Evolutionary conservation across 2,797 vertebrate genomes (phyloP).

Genomic region (Gastrophryne carolinensis): DNA sequence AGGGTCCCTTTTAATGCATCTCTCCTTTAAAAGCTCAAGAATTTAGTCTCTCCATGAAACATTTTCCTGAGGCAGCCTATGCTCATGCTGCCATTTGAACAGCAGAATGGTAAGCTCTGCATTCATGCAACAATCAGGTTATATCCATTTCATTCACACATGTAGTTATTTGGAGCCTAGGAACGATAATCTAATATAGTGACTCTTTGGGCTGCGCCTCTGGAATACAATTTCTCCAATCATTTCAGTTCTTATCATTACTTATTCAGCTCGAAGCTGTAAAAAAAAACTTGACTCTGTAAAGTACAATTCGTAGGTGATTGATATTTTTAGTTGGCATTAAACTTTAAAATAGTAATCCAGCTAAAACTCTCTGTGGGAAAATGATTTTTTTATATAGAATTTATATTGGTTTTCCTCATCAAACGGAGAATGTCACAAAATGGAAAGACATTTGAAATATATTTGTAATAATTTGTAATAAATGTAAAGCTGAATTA

Average conservation of each 20-base stretch:
- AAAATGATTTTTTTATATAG: conserved; percentile 14
- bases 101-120: conserved; percentile 2
- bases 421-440: background rate
- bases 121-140: conserved; percentile 6
- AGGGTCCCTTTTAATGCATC: too few species aligned
- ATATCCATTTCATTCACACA: background rate
- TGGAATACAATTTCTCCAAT: conserved; percentile 42
- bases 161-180: conserved; percentile 8
- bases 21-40: too few species aligned
- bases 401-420: conserved; percentile 19
- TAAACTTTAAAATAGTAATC: conserved; percentile 33
- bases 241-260: conserved; percentile 19
- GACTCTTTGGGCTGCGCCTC: conserved; percentile 27
- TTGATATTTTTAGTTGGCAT: conserved; percentile 16
- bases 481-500: background rate
- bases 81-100: background rate
- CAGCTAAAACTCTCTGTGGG: conserved; percentile 8
- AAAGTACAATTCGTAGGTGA: conserved; percentile 7
- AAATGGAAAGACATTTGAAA: conserved; percentile 1
- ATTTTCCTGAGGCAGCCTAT: background rate
- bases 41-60: too few species aligned
- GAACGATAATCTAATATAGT: conserved; percentile 22
- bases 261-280: background rate
- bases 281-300: background rate
- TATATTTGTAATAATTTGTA: background rate